Conservation (phyloP, 2,113 vertebrate species). For the Budorcas taxicolor region DNA sequence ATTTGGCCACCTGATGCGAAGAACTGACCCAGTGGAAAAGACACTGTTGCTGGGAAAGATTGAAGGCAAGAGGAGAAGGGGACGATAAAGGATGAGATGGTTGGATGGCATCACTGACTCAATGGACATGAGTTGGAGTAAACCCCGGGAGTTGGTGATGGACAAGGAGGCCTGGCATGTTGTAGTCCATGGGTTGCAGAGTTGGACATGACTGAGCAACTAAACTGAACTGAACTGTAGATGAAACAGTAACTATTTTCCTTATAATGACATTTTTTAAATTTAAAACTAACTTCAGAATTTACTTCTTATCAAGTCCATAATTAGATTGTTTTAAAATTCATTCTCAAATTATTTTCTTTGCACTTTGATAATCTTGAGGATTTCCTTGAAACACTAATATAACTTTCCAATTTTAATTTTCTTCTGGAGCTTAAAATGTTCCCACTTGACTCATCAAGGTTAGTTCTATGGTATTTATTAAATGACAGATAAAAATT, state of each 20-base stretch:
- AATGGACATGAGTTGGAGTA: not conserved
- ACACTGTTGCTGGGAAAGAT: not conserved
- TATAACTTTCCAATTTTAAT: not conserved
- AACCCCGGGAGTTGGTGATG: not conserved
- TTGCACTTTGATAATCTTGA: not conserved
- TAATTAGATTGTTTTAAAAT: not conserved
- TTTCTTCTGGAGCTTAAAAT: not conserved
- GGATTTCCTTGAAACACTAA: not conserved
- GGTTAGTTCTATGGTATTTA: not conserved
- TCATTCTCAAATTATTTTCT: not conserved
- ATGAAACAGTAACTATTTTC: not conserved
- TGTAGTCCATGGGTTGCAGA: accelerated
- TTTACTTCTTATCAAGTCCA: not conserved
- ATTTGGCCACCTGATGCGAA: not conserved
- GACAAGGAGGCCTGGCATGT: not conserved
- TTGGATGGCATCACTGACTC: not conserved
- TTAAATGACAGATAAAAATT: not conserved
- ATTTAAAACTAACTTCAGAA: not conserved
- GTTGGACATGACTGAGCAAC: accelerated
- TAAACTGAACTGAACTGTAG: not conserved
- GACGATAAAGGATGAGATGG: not conserved
- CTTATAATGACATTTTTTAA: not conserved
- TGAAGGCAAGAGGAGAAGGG: not conserved
- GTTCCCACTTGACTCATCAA: not conserved
- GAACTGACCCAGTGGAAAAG: not conserved